Evolutionary conservation across 37 sponge, comb jelly and placozoan genomes (phyloP), one percentile per base, ranked within the genome.

Genomic region (Crambe crambe): DNA sequence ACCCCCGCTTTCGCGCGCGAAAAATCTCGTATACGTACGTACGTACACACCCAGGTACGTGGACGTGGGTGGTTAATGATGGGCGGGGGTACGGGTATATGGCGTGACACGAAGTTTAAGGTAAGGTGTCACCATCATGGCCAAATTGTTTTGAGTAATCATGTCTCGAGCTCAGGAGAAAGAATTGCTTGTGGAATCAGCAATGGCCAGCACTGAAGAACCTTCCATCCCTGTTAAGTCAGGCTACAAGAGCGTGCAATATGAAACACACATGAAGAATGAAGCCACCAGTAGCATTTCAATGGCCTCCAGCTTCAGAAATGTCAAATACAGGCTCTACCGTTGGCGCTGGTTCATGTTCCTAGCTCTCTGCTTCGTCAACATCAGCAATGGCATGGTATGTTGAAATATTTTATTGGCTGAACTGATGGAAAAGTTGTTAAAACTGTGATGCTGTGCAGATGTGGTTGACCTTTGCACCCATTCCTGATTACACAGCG

Each of bases 401-500:
- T 30, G 57, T 47, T 58, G 54, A 9, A 18, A 18, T 15, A 18
- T 51, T 51, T 63, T 17, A 3, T 58, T 5, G 3, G 35, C 67
- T 66, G 23, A 9, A 62, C 27, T 66, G 2, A 66, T 17, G 1
- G 20, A 66, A 35, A 37, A n/a, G n/a, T n/a, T n/a, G n/a, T n/a
- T n/a, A n/a, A n/a, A n/a, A n/a, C n/a, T n/a, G n/a, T n/a, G 5
- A 61, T 29, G 15, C 23, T 82, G 27, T 67, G 6, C 72, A 94
- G 94, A 83, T 87, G 84, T 93, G 94, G 94, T 58, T 95, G 63
- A 87, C 91, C 30, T 95, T 75, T 69, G 80, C 93, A 26, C 76
- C 96, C 27, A 72, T 95, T 23, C 89, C 91, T 2, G 60, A 64
- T 42, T 66, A 35, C 17, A 66, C 90, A 2, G 75, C 80, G 6